Conservation (phyloP, 2,797 vertebrate species). For the Iguana delicatissima region DNA sequence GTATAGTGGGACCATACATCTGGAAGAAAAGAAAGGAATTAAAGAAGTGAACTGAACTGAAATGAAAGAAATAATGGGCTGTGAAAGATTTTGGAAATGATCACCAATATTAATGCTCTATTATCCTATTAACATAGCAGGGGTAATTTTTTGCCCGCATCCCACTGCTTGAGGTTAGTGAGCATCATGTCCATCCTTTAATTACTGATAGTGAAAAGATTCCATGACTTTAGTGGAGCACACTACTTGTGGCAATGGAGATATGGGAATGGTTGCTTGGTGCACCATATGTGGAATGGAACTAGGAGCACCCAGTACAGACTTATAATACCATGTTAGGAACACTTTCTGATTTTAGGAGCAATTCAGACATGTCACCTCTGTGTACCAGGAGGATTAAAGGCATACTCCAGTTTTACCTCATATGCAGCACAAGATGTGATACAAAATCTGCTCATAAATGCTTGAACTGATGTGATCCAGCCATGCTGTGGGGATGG, state of each 20-base stretch:
- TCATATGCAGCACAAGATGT: neutral
- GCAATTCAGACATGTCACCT: neutral
- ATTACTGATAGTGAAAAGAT: too few relatives aligned
- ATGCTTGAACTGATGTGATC: neutral
- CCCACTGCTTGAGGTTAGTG: too few relatives aligned
- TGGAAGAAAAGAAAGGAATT: neutral
- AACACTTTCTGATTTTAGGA: neutral
- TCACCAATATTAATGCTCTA: neutral
- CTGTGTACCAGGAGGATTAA: neutral
- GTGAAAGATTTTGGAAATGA: neutral
- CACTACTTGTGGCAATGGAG: neutral
- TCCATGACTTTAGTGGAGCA: neutral
- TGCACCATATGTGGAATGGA: neutral
- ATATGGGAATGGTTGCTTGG: neutral
- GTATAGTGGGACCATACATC: neutral
- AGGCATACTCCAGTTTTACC: neutral
- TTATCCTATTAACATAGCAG: neutral
- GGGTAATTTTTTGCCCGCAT: too few relatives aligned
- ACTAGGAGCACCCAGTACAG: neutral
- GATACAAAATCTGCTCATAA: neutral
- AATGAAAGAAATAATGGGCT: neutral
- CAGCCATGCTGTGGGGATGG: neutral
- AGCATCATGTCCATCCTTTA: too few relatives aligned
- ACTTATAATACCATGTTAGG: neutral
- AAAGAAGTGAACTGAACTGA: neutral